Evolutionary conservation across 2,888 invertebrate species (phyloP).

Genomic region (Subacronicta megacephala): DNA sequence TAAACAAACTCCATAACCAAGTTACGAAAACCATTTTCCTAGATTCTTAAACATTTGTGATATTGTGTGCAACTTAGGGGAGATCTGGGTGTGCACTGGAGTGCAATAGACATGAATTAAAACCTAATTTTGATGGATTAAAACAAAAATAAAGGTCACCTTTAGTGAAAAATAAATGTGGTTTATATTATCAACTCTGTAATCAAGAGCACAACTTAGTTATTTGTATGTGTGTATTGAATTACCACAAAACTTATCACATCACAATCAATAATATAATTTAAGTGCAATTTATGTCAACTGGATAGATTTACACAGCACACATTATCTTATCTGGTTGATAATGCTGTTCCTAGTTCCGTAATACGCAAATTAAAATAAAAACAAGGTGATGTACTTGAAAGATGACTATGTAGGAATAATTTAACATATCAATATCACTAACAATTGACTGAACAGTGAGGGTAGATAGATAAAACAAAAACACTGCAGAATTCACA

Average conservation of each 20-base stretch:
- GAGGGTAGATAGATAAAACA: background rate
- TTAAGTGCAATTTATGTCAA: slow-evolving; percentile 49
- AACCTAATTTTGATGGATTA: too few species aligned
- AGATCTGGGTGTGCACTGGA: too few species aligned
- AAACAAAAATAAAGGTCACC: too few species aligned
- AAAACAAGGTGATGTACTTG: slow-evolving; percentile 1
- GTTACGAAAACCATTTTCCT: too few species aligned
- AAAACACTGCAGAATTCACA: background rate
- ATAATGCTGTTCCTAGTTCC: slow-evolving; percentile 39
- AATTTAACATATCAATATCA: background rate
- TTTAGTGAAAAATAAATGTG: too few species aligned
- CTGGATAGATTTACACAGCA: slow-evolving; percentile 43
- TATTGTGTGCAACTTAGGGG: too few species aligned
- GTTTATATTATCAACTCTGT: too few species aligned
- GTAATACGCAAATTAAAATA: slow-evolving; percentile 10
- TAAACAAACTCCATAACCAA: too few species aligned
- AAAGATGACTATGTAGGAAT: background rate
- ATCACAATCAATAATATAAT: slow-evolving; percentile 37
- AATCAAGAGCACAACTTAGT: slow-evolving; percentile 11
- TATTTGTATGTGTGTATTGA: background rate
- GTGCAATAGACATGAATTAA: too few species aligned
- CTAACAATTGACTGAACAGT: slow-evolving; percentile 23
- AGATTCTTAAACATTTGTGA: too few species aligned
- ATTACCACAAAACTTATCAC: slow-evolving; percentile 31
- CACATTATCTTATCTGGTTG: slow-evolving; percentile 55